A percentile compares a stretch with the other conserved stretches of the same genome.
phyloP scores from a whole-genome alignment of 2,113 vertebrate species.

The Malaclemys terrapin region DNA sequence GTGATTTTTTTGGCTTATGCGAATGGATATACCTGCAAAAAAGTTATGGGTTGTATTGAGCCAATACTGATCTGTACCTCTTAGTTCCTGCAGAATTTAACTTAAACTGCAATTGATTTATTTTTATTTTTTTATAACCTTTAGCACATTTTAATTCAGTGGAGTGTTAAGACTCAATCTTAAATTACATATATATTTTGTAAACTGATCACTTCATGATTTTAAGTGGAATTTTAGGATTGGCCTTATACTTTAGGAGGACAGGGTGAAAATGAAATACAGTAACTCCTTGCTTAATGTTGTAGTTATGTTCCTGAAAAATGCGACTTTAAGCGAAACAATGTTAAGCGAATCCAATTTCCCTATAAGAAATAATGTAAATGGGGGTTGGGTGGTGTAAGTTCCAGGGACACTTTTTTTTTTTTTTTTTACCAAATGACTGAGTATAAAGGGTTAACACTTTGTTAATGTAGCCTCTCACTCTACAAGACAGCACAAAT shows the following conservation, averaged over 20 bases:
- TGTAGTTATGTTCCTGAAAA: too few relatives aligned
- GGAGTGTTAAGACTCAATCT: neutral
- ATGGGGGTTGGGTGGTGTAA: too few relatives aligned
- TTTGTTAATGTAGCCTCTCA: too few relatives aligned
- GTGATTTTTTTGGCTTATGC: neutral
- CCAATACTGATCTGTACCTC: neutral
- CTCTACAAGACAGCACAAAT: too few relatives aligned
- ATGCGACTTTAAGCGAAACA: too few relatives aligned
- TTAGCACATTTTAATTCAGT: neutral
- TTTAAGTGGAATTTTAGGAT: neutral
- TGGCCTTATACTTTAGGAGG: neutral
- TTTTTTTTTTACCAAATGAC: too few relatives aligned
- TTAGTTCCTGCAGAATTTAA: neutral
- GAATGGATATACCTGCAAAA: fast-evolving
- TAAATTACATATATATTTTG: neutral
- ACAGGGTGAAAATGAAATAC: neutral
- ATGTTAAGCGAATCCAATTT: too few relatives aligned
- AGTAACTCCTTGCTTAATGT: too few relatives aligned
- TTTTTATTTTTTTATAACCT: neutral
- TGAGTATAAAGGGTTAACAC: too few relatives aligned
- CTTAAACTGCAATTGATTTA: too few relatives aligned
- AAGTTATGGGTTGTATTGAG: neutral
- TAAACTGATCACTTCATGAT: neutral
- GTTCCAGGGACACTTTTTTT: too few relatives aligned
- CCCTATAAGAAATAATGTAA: too few relatives aligned